Evolutionary conservation across 2,888 invertebrate genomes (phyloP).

Genomic region (Keiferia lycopersicella): DNA sequence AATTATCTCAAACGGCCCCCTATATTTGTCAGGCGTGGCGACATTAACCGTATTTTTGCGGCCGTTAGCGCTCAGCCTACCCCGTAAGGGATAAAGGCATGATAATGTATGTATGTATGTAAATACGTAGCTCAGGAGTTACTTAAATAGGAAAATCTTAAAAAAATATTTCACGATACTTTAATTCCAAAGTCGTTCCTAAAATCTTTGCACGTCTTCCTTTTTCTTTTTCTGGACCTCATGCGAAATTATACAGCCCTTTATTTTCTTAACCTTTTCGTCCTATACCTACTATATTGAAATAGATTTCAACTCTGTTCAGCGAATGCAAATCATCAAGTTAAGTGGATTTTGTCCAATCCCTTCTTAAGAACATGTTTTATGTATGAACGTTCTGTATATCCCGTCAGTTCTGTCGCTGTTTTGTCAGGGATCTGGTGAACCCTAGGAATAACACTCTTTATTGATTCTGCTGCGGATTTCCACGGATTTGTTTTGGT

Average conservation of each 20-base stretch:
- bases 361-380: slow-evolving; percentile 16
- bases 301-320: slow-evolving; percentile 13
- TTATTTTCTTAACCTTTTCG: not conserved
- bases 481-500: slow-evolving; percentile 9
- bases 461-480: slow-evolving; percentile 16
- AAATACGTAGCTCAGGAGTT: too few species aligned
- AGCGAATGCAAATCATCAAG: slow-evolving; percentile 7
- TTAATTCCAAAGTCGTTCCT: too few species aligned
- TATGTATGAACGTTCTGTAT: slow-evolving; percentile 1
- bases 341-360: slow-evolving; percentile 10
- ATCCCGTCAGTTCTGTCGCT: not conserved
- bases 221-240: too few species aligned
- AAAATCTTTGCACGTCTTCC: too few species aligned
- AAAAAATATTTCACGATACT: too few species aligned
- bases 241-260: not conserved
- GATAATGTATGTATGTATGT: too few species aligned
- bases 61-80: too few species aligned
- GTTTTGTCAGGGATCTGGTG: slow-evolving; percentile 16
- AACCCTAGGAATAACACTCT: slow-evolving; percentile 20
- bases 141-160: too few species aligned
- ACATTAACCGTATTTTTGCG: too few species aligned
- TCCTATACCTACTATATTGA: not conserved
- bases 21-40: too few species aligned
- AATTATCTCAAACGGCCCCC: too few species aligned
- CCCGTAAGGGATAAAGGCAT: too few species aligned